A percentile compares a stretch with the other conserved stretches of the same genome.
Conservation (phyloP, 2,797 vertebrate species). For the Rhadinocentrus ornatus region DNA sequence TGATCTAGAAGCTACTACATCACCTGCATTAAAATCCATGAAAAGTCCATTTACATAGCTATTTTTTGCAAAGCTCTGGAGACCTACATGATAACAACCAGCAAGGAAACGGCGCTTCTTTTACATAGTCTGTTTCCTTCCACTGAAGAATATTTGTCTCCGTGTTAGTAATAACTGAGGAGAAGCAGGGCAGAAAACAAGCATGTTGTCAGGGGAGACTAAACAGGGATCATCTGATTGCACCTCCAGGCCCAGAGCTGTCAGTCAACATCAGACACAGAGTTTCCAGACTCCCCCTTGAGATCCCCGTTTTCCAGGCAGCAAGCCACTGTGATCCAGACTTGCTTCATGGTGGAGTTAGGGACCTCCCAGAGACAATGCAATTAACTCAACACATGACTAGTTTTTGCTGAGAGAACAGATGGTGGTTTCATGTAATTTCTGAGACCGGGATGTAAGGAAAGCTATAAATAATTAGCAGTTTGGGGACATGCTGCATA, state of each 20-base stretch:
- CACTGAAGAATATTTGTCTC: slow-evolving; percentile 31
- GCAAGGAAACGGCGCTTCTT: too few species aligned
- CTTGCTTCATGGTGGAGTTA: slow-evolving; percentile 35
- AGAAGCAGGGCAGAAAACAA: slow-evolving; percentile 19
- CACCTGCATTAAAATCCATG: too few species aligned
- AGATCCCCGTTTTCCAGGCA: slow-evolving; percentile 38
- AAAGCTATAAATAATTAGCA: slow-evolving; percentile 11
- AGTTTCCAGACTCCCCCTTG: slow-evolving; percentile 31
- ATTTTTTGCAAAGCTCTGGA: too few species aligned
- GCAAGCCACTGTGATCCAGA: slow-evolving; percentile 29
- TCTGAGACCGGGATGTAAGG: not conserved
- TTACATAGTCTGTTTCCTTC: too few species aligned
- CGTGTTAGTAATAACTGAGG: slow-evolving; percentile 35
- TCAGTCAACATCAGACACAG: slow-evolving; percentile 64
- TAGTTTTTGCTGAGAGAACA: slow-evolving; percentile 13
- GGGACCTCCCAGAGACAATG: slow-evolving; percentile 31
- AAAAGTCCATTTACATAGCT: too few species aligned
- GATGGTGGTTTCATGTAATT: slow-evolving; percentile 1
- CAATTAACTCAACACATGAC: slow-evolving; percentile 8
- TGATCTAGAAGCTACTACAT: too few species aligned
- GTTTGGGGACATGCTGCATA: slow-evolving; percentile 8
- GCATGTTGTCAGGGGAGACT: slow-evolving; percentile 49
- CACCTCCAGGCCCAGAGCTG: slow-evolving; percentile 65
- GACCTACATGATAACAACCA: too few species aligned
- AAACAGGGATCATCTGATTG: slow-evolving; percentile 50